Base-by-base conservation (phyloP, 2,888 invertebrate genomes). In the Mesodorylaimus sp. region DNA sequence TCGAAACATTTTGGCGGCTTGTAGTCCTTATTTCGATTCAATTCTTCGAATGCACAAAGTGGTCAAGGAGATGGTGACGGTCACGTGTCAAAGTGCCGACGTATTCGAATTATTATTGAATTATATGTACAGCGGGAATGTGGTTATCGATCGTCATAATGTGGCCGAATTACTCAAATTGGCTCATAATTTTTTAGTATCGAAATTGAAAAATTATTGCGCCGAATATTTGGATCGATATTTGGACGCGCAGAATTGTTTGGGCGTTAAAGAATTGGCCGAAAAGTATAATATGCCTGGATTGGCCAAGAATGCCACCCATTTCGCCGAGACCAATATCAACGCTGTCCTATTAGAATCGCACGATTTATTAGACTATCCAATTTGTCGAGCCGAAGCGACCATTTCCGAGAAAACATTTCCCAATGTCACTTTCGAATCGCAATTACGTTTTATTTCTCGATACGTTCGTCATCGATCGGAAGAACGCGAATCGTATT, bases 61-160 rank as follows among this genome's bases (percentile, higher is more conserved):
- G 46, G 68, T 71, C 24, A 70, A 71, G 57, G 75, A 75, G 58
- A 59, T 59, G 38, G 62, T 77, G 37, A 73, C 72, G 3, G 70
- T 77, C 42, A 74, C 71, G 49, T 75, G 75, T 60, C 67, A 74
- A 57, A 73, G 76, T 62, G 73, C 73, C 51, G 74, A 73, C 52
- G 74, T 75, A 47, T 78, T 79, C 64, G 66, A 69, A 23, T 68
- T 70, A 36, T 68, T 79, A 47, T 64, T 79, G 25, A 75, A 75
- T 61, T 79, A 76, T 61, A 76, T 79, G 73, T 79, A 79, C 63
- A 76, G 77, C 29, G 78, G 78, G 3, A 71, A 70, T 56, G 73
- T 76, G 5, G 72, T 73, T 10, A 74, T 79, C 48, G 73, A 76
- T 58, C 72, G 75, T 57, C 69, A 71, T 28, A 77, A 75, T 62